Base-by-base conservation (phyloP, 1,140 invertebrate genomes). In the Zaprionus inermis region DNA sequence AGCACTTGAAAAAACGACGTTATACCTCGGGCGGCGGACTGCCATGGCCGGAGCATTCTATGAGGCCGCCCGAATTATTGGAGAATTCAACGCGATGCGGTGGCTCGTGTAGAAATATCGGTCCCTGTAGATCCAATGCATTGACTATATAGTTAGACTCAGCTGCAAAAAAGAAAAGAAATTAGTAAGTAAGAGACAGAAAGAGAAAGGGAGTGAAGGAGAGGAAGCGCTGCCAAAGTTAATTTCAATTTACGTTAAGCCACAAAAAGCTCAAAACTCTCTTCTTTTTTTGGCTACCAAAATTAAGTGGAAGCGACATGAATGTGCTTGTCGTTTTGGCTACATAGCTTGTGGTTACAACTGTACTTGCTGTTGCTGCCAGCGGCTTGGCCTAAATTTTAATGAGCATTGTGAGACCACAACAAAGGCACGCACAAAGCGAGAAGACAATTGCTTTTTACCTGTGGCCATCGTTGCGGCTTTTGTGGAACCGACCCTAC, bases 31-130 rank as follows among this genome's bases (percentile, higher is more conserved):
- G 96, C 79, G 94, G 93, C 41, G 97, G 97, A 91, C 95, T 95
- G 49, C 97, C 97, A 80, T 95, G 95, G 5, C 96, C 96, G 36
- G 95, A 94, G 84, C 97, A 98, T 92, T 96, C 96, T 74, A 97
- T 94, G 79, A 95, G 94, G 11, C 95, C 94, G 5, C 96, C 96
- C 11, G 95, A 95, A 92, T 96, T 96, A 93, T 98, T 98, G 75
- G 96, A 96, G 93, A 98, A 98, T 88, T 97, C 96, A 44, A 98
- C 94, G 72, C 95, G 95, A 81, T 96, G 95, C 58, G 96, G 95
- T 30, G 97, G 97, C 92, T 97, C 96, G 68, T 94, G 94, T 54
- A 95, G 92, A 93, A 96, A 95, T 66, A 96, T 93, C 46, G 96
- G 96, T 72, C 96, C 96, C 85, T 96, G 96, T 61, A 96, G 94